Base-by-base conservation (phyloP, 2,113 vertebrate species). In the Sclerurus mexicanus region DNA sequence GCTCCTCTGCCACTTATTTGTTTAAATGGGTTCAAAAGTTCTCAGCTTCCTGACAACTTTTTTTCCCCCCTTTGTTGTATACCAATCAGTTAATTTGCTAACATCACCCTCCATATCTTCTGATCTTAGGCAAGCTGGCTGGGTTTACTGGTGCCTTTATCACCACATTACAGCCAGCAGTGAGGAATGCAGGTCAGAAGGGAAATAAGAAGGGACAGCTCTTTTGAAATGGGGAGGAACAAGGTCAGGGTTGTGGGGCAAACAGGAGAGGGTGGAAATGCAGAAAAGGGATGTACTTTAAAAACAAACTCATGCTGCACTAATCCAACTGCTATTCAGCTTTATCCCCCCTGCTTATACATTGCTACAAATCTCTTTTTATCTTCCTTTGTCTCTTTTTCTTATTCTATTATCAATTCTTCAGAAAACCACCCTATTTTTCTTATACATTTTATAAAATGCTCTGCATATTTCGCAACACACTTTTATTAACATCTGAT, bases 21-120 rank as follows among this genome's bases (percentile, higher is more conserved):
- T 94, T 96, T 85, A 97, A 96, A 95, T 25, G 73, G 81, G 79
- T 94, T 97, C 95, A 92, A 95, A 97, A 96, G 96, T 96, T 94
- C 92, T 87, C 83, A 55, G 85, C 90, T 96, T 97, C 95, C 94
- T 95, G 75, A 83, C 37, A 64, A 44, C 30, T 21, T 42, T 86
- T 68, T 69, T 74, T 58, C 22, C 1, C 4, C 11, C 39, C 47
- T 95, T 96, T 96, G 88, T 94, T 96, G 96, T 88, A 74, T 94
- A 90, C 64, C 85, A 90, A 75, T 87, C 90, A 93, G 95, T 96
- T 96, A 95, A 97, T 96, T 96, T 93, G 87, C 93, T 94, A 96
- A 87, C 87, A 95, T 94, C 85, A 89, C 89, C 55, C 85, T 69
- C 64, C 4, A 0, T 95, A 93, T 97, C 94, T 90, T 87, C 73